Evolutionary conservation across 2,888 invertebrate genomes (phyloP).

Genomic region (Acrobeloides nanus): DNA sequence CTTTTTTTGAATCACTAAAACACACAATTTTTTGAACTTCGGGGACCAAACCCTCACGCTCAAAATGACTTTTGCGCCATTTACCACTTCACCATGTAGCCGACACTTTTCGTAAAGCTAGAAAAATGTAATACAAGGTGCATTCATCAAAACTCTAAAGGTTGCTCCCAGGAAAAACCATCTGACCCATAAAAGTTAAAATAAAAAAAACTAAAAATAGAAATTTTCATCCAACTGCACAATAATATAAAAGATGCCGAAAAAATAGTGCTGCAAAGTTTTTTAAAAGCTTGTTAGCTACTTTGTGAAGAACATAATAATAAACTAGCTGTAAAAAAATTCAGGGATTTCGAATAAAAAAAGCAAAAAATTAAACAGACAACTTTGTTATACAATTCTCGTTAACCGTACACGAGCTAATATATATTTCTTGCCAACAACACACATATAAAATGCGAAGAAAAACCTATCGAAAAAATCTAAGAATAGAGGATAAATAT

Average conservation of each 20-base stretch:
- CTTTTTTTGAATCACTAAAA: too few relatives aligned
- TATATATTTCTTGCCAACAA: neutral
- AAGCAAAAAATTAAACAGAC: constrained; percentile 2
- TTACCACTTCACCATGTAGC: too few relatives aligned
- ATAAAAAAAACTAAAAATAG: constrained; percentile 4
- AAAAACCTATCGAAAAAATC: neutral
- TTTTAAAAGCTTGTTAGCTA: neutral
- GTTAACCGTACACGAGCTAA: neutral
- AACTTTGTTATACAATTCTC: constrained; percentile 1
- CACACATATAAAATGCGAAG: neutral
- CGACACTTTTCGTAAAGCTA: too few relatives aligned
- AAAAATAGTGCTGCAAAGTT: constrained; percentile 1
- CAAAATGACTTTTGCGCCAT: too few relatives aligned
- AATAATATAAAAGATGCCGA: neutral
- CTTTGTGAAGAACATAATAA: neutral
- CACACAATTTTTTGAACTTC: too few relatives aligned
- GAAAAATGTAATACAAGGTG: too few relatives aligned
- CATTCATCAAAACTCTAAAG: too few relatives aligned
- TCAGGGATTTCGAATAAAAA: neutral
- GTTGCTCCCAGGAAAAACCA: too few relatives aligned
- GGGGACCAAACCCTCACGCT: too few relatives aligned
- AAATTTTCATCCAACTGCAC: neutral
- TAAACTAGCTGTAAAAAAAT: constrained; percentile 1
- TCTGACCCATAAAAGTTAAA: too few relatives aligned
- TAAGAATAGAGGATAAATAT: neutral